Conservation (phyloP, 2,888 invertebrate genomes). For the Melangyna quadrimaculata region DNA sequence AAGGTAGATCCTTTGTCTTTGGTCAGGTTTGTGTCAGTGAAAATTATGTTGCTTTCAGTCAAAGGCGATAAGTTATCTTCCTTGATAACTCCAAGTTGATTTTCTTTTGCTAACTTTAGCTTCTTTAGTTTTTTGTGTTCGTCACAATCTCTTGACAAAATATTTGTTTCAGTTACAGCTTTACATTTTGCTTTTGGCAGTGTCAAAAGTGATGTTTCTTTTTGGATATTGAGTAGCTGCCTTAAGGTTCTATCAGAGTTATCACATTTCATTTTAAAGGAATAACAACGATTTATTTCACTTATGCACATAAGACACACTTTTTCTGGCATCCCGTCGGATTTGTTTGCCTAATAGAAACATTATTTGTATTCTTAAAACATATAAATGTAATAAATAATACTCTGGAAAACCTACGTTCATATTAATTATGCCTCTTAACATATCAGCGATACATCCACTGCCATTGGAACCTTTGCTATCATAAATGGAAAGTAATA, state of each 20-base stretch:
- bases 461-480: constrained; percentile 70
- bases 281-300: constrained; percentile 79
- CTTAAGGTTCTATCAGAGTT: constrained; percentile 78
- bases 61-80: not conserved
- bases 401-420: constrained; percentile 72
- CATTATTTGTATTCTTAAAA: not conserved
- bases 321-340: constrained; percentile 79
- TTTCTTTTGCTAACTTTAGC: not conserved
- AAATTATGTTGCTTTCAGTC: not conserved
- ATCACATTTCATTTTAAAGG: constrained; percentile 80
- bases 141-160: not conserved
- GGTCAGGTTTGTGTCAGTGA: not conserved
- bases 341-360: constrained; percentile 75
- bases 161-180: constrained; percentile 51
- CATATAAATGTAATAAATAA: not conserved
- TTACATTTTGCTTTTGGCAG: constrained; percentile 71
- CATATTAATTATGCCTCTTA: constrained; percentile 75
- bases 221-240: constrained; percentile 74
- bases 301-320: constrained; percentile 79
- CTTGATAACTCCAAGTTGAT: constrained; percentile 17
- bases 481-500: constrained; percentile 78
- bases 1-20: constrained; percentile 29
- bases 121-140: constrained; percentile 16
- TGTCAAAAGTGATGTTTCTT: constrained; percentile 17
- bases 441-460: constrained; percentile 78